Percentiles rank a stretch among this genome's conserved stretches.
These are phyloP conservation scores for Anoncus sp. DNA, from an alignment of 2,888 invertebrate genomes.

Conservation along the genomic window DNA sequence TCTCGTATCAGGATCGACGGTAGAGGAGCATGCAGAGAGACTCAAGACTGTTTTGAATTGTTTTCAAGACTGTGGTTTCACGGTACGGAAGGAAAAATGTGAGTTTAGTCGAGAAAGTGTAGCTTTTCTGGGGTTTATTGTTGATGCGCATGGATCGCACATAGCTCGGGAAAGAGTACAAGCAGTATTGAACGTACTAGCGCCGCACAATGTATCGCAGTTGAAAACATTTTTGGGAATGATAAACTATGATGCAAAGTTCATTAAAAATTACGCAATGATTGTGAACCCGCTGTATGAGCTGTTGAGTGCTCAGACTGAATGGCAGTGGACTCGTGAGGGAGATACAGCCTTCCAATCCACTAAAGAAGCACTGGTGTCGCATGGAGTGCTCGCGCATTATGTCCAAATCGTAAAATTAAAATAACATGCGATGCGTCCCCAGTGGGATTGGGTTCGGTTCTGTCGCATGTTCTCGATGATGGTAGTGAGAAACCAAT, in stretches of 20 bases:
- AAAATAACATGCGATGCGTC: conserved; percentile 52
- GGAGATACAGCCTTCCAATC: conserved; percentile 22
- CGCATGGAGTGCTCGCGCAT: conserved; percentile 42
- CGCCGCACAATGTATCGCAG: background rate
- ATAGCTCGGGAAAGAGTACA: background rate
- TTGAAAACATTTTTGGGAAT: conserved; percentile 20
- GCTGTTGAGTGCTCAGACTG: background rate
- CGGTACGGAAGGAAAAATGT: conserved; percentile 34
- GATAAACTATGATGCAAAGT: conserved; percentile 8
- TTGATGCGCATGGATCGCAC: conserved; percentile 4
- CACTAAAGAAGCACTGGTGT: conserved; percentile 8
- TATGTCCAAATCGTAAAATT: conserved; percentile 14
- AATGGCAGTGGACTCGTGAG: conserved; percentile 39
- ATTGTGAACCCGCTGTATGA: conserved; percentile 3
- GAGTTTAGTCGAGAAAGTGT: conserved; percentile 23
- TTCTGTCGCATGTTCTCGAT: conserved; percentile 35
- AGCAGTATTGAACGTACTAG: conserved; percentile 22
- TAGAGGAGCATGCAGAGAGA: background rate
- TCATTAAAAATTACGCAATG: conserved; percentile 8
- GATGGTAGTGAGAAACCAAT: conserved; percentile 54
- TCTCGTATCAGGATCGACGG: conserved; percentile 61
- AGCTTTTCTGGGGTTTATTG: conserved; percentile 32
- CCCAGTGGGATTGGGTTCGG: conserved; percentile 44
- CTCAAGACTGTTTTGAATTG: conserved; percentile 10
- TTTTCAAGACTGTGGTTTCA: conserved; percentile 19